Evolutionary conservation across 2,797 vertebrate species (phyloP).

Genomic region (Strix occidentalis): DNA sequence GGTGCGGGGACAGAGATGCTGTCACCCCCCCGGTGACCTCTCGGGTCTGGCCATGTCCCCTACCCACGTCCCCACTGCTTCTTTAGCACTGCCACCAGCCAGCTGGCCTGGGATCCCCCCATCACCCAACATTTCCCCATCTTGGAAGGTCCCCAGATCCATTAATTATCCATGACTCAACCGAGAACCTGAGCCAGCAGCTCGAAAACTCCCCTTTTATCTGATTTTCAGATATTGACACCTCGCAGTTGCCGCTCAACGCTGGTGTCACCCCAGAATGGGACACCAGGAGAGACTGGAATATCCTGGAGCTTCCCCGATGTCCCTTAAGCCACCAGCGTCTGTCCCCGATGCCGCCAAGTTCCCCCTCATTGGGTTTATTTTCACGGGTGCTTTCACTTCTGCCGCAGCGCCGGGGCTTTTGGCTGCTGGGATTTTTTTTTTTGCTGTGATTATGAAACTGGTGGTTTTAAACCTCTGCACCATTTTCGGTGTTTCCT

Average conservation of each 20-base stretch:
- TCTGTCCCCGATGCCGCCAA: fast-evolving
- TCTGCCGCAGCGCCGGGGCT: not conserved
- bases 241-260: not conserved
- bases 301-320: not conserved
- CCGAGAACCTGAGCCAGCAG: not conserved
- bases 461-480: not conserved
- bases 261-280: not conserved
- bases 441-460: not conserved
- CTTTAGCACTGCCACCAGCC: not conserved
- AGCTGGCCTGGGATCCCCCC: not conserved
- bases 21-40: too few species aligned
- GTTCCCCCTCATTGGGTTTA: not conserved
- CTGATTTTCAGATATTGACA: not conserved
- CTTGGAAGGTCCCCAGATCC: not conserved
- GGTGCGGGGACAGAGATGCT: not conserved
- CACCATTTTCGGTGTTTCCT: not conserved
- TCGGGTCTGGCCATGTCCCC: not conserved
- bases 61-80: not conserved
- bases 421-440: not conserved
- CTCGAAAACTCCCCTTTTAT: not conserved
- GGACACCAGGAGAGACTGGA: not conserved
- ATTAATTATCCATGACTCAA: not conserved
- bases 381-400: not conserved
- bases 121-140: not conserved
- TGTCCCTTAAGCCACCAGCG: not conserved